Percentiles rank a stretch among this genome's conserved stretches.
These are phyloP conservation scores for Notarius lentiginosus DNA, from an alignment of 2,113 vertebrate genomes.

Conservation along the genomic window DNA sequence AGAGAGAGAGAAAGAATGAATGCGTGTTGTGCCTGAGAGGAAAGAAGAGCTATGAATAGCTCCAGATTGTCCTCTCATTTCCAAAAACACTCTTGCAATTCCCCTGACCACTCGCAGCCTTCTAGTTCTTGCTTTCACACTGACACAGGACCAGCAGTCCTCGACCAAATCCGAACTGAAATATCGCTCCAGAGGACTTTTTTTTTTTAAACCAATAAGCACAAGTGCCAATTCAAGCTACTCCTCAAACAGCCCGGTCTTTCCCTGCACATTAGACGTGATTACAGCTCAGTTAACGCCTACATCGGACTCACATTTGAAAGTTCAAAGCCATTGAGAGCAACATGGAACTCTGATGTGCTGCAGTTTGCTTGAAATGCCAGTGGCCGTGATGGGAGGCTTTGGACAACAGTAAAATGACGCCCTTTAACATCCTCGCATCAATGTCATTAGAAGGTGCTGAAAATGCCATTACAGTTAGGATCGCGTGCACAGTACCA, in stretches of 20 bases:
- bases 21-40: slow-evolving; percentile 13
- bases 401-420: slow-evolving; percentile 22
- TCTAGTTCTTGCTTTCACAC: background rate
- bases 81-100: slow-evolving; percentile 16
- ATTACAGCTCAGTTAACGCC: slow-evolving; percentile 44
- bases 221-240: background rate
- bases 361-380: slow-evolving; percentile 39
- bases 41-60: slow-evolving; percentile 49
- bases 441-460: slow-evolving; percentile 1
- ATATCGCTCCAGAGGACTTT: background rate
- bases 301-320: slow-evolving; percentile 27
- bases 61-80: slow-evolving; percentile 30
- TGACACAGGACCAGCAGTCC: background rate
- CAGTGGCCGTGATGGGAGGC: slow-evolving; percentile 15
- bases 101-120: background rate
- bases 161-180: background rate
- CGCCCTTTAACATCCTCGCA: slow-evolving; percentile 20
- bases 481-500: background rate
- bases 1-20: slow-evolving; percentile 5
- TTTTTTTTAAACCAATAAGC: background rate
- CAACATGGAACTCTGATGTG: background rate
- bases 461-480: slow-evolving; percentile 18
- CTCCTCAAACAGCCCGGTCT: background rate
- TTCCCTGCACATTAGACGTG: slow-evolving; percentile 24
- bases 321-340: slow-evolving; percentile 23